Conservation (phyloP, 2,797 vertebrate genomes). For the Enteromius argenteus region DNA sequence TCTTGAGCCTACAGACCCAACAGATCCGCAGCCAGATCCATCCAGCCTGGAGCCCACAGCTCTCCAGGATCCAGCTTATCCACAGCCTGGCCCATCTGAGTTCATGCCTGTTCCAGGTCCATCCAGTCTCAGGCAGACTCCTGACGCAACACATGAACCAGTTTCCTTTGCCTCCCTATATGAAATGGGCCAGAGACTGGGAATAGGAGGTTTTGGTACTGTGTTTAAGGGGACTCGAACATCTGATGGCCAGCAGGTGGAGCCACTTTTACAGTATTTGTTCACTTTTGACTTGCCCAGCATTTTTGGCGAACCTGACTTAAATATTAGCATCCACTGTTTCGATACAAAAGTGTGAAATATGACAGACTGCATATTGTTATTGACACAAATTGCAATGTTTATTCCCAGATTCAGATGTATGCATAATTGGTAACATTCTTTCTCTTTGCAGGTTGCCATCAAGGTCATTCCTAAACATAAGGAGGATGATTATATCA, state of each 20-base stretch:
- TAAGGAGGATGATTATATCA: not conserved
- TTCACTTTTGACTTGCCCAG: not conserved
- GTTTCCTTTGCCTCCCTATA: not conserved
- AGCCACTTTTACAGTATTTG: not conserved
- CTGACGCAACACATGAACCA: not conserved
- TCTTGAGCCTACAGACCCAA: not conserved
- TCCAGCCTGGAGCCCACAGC: not conserved
- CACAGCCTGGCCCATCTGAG: not conserved
- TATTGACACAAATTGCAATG: too few relatives aligned
- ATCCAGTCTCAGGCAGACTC: not conserved
- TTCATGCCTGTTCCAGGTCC: not conserved
- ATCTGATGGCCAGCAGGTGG: constrained; percentile 3
- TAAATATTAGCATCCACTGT: not conserved
- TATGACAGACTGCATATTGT: not conserved
- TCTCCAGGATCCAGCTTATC: not conserved
- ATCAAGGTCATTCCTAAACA: not conserved
- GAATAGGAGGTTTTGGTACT: not conserved
- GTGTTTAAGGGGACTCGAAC: not conserved
- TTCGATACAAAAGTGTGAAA: not conserved
- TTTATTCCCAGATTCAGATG: too few relatives aligned
- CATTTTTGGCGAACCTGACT: not conserved
- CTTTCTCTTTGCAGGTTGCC: not conserved
- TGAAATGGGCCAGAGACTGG: not conserved
- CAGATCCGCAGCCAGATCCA: not conserved
- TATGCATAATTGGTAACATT: not conserved